Conservation (phyloP, 2,888 invertebrate genomes). For the Laothoe populi region DNA sequence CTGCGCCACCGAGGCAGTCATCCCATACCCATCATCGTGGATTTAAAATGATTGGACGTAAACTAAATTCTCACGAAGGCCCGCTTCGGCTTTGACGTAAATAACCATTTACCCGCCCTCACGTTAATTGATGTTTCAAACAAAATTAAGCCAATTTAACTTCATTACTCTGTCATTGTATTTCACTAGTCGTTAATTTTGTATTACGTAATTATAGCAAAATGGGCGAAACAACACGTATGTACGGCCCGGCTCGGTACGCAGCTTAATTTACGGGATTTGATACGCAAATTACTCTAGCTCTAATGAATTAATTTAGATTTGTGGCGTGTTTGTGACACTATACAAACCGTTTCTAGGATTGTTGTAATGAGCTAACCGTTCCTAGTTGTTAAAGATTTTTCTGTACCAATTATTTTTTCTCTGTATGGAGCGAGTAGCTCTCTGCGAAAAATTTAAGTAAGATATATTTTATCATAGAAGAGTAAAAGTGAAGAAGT, state of each 20-base stretch:
- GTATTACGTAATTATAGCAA: constrained; percentile 46
- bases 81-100: constrained; percentile 47
- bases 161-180: constrained; percentile 62
- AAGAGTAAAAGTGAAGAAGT: too few relatives aligned
- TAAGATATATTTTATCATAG: too few relatives aligned
- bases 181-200: constrained; percentile 57
- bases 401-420: too few relatives aligned
- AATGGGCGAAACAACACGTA: constrained; percentile 33
- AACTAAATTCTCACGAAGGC: constrained; percentile 53
- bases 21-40: constrained; percentile 29
- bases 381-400: not conserved
- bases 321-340: constrained; percentile 8
- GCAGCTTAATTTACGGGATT: constrained; percentile 29
- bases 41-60: constrained; percentile 53
- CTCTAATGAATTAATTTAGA: constrained; percentile 12
- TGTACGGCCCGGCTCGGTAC: constrained; percentile 29
- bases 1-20: too few relatives aligned
- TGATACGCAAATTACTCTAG: constrained; percentile 24
- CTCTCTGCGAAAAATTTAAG: too few relatives aligned
- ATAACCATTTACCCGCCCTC: constrained; percentile 51
- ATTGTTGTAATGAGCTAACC: not conserved
- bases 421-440: too few relatives aligned
- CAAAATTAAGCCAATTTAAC: constrained; percentile 66
- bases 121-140: constrained; percentile 64
- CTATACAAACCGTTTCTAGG: not conserved